A percentile compares a stretch with the other conserved stretches of the same genome.
Evolutionary conservation across 2,113 vertebrate genomes (phyloP).

Genomic region (Clarias batrachus): DNA sequence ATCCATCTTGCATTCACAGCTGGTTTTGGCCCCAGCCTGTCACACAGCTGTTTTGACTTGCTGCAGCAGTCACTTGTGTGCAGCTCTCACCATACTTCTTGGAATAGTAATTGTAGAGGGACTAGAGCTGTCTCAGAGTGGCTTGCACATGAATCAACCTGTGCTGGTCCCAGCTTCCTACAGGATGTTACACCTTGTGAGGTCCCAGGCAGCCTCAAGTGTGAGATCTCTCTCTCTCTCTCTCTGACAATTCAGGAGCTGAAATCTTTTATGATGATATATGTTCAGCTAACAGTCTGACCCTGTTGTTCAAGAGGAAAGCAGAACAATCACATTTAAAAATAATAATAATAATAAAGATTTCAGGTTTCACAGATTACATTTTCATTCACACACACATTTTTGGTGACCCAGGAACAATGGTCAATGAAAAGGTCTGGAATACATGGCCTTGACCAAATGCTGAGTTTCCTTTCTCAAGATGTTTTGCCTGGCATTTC

Average conservation of each 20-base stretch:
- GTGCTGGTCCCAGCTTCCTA: slow-evolving; percentile 38
- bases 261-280: slow-evolving; percentile 15
- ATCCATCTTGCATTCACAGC: not conserved
- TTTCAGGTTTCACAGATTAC: too few species aligned
- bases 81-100: slow-evolving; percentile 67
- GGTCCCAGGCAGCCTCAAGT: slow-evolving; percentile 17
- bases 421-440: too few species aligned
- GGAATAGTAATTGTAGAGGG: slow-evolving; percentile 72
- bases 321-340: not conserved
- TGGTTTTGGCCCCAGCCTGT: not conserved
- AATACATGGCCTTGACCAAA: too few species aligned
- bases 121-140: slow-evolving; percentile 69
- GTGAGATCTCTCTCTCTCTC: slow-evolving; percentile 1
- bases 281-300: not conserved
- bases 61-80: slow-evolving; percentile 54
- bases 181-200: slow-evolving; percentile 41
- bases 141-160: slow-evolving; percentile 71
- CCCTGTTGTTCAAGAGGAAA: slow-evolving; percentile 4
- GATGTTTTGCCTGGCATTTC: too few species aligned
- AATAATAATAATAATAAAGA: slow-evolving; percentile 1
- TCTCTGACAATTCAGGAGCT: not conserved
- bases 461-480: too few species aligned
- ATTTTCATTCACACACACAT: too few species aligned
- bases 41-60: slow-evolving; percentile 64
- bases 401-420: too few species aligned